phyloP scores from a whole-genome alignment of 2,888 invertebrate species.

The Lasioglossum pauxillum region DNA sequence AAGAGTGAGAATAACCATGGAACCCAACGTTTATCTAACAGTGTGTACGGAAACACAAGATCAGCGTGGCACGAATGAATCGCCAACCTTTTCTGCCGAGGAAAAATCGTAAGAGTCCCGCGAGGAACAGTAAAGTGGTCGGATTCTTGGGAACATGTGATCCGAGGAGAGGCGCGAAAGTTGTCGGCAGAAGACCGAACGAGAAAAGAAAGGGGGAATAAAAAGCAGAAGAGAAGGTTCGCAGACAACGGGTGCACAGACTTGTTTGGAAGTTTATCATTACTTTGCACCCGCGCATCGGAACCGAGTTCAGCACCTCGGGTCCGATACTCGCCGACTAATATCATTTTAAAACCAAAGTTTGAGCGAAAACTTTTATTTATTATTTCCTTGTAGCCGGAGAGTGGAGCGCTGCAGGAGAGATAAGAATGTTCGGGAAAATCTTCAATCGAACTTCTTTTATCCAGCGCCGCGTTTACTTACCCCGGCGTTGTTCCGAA shows the following conservation, averaged over 20 bases:
- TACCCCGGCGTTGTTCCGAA: conserved; percentile 25
- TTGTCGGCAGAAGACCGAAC: conserved; percentile 3
- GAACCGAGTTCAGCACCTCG: conserved; percentile 58
- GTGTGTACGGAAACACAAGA: background rate
- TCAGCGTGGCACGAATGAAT: background rate
- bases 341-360: conserved; percentile 83
- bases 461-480: conserved; percentile 55
- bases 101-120: conserved; percentile 15
- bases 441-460: conserved; percentile 69
- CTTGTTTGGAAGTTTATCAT: conserved; percentile 82
- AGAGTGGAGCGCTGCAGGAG: background rate
- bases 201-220: conserved; percentile 15
- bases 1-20: too few species aligned
- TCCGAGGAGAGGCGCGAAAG: conserved; percentile 29
- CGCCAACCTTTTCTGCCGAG: background rate
- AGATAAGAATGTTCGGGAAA: conserved; percentile 34
- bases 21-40: too few species aligned
- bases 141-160: conserved; percentile 42
- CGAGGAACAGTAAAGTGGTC: conserved; percentile 36
- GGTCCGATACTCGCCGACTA: conserved; percentile 69
- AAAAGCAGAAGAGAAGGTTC: conserved; percentile 42
- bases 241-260: conserved; percentile 63
- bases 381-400: conserved; percentile 77
- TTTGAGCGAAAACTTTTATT: conserved; percentile 80
- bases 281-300: conserved; percentile 77